A percentile compares a stretch with the other conserved stretches of the same genome.
Conservation (phyloP, 2,888 invertebrate species). For the Phyto melanocephala region DNA sequence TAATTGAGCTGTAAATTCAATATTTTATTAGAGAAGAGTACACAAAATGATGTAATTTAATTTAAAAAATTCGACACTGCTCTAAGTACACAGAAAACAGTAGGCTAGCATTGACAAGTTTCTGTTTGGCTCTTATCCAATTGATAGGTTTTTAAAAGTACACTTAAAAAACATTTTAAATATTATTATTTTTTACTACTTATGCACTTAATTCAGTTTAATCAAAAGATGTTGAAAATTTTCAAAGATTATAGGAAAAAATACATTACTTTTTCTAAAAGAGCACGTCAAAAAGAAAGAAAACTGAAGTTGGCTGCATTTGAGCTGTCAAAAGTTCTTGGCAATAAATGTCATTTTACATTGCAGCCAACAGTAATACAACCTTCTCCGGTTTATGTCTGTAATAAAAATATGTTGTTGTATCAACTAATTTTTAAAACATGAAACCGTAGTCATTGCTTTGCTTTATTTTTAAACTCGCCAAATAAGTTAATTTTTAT, state of each 20-base stretch:
- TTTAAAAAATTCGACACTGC: background rate
- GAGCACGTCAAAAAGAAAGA: conserved; percentile 78
- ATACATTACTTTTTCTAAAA: conserved; percentile 74
- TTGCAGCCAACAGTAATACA: conserved; percentile 59
- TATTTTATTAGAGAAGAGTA: background rate
- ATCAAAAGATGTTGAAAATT: conserved; percentile 69
- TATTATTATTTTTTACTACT: conserved; percentile 16
- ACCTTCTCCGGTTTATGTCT: conserved; percentile 61
- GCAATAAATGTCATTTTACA: conserved; percentile 50
- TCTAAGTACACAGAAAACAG: conserved; percentile 12
- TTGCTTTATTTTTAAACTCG: too few relatives aligned
- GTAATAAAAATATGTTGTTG: background rate
- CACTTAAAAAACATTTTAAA: conserved; percentile 31
- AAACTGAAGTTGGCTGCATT: conserved; percentile 72
- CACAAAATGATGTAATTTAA: background rate
- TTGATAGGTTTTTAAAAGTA: conserved; percentile 54
- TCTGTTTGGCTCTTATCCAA: background rate
- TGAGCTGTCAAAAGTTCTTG: conserved; percentile 21
- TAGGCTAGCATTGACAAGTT: conserved; percentile 68
- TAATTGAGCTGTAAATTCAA: conserved; percentile 80
- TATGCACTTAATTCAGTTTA: conserved; percentile 56
- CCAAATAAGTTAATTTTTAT: too few relatives aligned
- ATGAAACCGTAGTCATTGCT: background rate
- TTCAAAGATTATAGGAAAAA: conserved; percentile 70
- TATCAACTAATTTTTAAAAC: background rate